These are phyloP conservation scores for Chloropsis cyanopogon DNA, from an alignment of 2,113 vertebrate species.

Conservation along the genomic window DNA sequence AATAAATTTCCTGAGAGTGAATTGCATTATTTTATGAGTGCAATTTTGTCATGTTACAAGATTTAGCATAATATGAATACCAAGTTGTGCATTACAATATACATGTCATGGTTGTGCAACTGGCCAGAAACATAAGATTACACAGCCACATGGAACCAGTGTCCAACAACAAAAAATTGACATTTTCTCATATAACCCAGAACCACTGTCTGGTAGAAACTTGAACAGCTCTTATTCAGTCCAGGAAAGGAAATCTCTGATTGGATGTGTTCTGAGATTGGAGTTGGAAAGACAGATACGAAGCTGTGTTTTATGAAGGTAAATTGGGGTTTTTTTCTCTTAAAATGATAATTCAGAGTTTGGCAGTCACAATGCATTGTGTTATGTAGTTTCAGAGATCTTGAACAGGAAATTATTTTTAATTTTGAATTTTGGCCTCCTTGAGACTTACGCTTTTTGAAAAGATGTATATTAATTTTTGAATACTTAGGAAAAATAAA, in stretches of 20 bases:
- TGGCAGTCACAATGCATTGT: neutral
- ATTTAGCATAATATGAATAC: neutral
- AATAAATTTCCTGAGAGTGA: neutral
- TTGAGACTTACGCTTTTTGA: neutral
- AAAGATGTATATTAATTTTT: neutral
- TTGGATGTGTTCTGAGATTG: neutral
- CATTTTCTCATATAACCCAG: neutral
- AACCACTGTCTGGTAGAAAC: neutral
- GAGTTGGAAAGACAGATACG: neutral
- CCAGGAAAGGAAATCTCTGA: neutral
- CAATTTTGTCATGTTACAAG: neutral
- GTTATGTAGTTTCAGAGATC: neutral
- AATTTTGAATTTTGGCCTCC: neutral
- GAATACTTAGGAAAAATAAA: neutral
- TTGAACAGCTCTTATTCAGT: neutral
- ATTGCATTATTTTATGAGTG: neutral
- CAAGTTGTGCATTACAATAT: neutral
- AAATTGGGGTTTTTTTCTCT: neutral
- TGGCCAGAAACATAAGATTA: neutral
- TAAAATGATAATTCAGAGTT: neutral
- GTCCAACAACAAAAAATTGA: neutral
- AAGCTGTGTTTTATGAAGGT: neutral
- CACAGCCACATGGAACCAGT: neutral
- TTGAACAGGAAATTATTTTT: neutral
- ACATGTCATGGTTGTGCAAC: neutral